Base-by-base conservation (phyloP, 2,797 vertebrate species). In the Syngnathus acus region DNA sequence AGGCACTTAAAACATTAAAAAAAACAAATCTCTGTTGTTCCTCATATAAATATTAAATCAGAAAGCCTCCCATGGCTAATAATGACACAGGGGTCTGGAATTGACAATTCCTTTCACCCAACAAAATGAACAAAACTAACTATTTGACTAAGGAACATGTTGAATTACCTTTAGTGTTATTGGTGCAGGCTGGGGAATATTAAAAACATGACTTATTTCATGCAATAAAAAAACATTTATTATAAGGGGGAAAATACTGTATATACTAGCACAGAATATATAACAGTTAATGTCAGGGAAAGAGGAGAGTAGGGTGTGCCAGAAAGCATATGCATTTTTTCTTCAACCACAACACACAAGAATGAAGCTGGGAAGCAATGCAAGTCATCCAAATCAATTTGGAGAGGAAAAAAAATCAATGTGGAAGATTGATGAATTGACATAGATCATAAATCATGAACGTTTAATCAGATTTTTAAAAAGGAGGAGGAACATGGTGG, bases 101-200 rank as follows among this genome's bases (percentile, higher is more conserved):
- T 84, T 81, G 74, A 84, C 55, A 13, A 71, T 66, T 77, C 53
- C 65, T 82, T 84, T 84, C 72, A 83, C 79, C 78, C 71, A 72
- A 79, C 61, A 70, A 75, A 69, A 82, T 72, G 60, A 77, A 83
- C 74, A 77, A 81, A 84, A 78, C 83, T 77, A 84, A 82, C 71
- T 68, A 69, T 71, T 79, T 88, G 78, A 86, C 87, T 84, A 79
- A 84, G 75, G 84, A 86, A 89, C 82, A 67, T 79, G 74, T 78
- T 83, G 74, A 82, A 72, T 91, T 91, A 92, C 91, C 91, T 92
- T 92, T 92, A 91, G 87, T 90, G 89, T 90, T 90, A 89, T 89
- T 89, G 81, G 87, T 90, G 89, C 91, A 91, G 84, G 89, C 91
- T 92, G 84, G 82, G 84, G 88, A 80, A 90, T 86, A 89, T 89